Evolutionary conservation across 2,797 vertebrate genomes (phyloP).

Genomic region (Labroides dimidiatus): DNA sequence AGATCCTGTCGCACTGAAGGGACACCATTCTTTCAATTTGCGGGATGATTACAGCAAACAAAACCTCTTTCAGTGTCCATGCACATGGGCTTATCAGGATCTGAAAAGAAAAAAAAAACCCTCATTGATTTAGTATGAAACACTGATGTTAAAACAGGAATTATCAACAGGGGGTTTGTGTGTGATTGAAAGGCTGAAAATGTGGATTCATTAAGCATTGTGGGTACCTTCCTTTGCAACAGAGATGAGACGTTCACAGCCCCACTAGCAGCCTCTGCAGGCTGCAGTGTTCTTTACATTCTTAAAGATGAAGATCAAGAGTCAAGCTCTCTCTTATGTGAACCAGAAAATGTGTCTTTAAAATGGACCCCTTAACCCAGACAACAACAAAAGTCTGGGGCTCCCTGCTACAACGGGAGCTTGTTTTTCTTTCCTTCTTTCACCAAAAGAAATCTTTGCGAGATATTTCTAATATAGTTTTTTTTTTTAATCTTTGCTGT

Average conservation of each 20-base stretch:
- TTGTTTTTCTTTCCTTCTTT: not conserved
- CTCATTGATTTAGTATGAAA: not conserved
- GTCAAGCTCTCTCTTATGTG: not conserved
- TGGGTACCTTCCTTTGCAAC: not conserved
- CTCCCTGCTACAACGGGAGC: not conserved
- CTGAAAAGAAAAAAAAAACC: not conserved
- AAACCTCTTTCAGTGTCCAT: not conserved
- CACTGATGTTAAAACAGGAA: not conserved
- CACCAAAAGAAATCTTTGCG: too few species aligned
- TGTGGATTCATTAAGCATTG: not conserved
- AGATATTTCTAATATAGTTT: too few species aligned
- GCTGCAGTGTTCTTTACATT: not conserved
- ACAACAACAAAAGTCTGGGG: not conserved
- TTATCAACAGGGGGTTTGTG: not conserved
- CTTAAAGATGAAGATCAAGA: not conserved
- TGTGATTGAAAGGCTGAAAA: not conserved
- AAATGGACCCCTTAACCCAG: not conserved
- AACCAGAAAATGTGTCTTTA: not conserved
- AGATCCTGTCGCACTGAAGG: not conserved
- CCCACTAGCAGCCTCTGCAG: slow-evolving; percentile 15
- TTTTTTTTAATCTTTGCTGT: too few species aligned
- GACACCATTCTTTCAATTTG: not conserved
- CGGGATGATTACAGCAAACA: not conserved
- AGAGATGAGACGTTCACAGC: not conserved
- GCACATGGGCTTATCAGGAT: too few species aligned